Conservation (phyloP, 2,797 vertebrate species). For the Amniataba percoides region DNA sequence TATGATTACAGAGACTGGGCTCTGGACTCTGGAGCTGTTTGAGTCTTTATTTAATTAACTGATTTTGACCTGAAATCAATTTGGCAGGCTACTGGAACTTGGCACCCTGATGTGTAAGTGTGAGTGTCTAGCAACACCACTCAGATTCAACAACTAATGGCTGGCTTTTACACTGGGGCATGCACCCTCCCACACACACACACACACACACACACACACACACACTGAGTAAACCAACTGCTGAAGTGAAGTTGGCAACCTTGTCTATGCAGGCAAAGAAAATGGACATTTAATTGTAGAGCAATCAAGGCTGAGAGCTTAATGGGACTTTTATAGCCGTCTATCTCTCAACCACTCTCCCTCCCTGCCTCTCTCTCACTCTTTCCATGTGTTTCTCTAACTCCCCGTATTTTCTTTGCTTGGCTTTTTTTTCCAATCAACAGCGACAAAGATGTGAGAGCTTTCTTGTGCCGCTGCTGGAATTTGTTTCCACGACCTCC, state of each 20-base stretch:
- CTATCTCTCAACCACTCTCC: slow-evolving; percentile 53
- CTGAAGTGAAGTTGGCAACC: slow-evolving; percentile 61
- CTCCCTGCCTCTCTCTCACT: slow-evolving; percentile 28
- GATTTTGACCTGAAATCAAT: slow-evolving; percentile 66
- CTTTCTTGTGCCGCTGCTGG: background rate
- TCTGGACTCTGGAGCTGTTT: slow-evolving; percentile 37
- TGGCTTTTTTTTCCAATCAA: slow-evolving; percentile 15
- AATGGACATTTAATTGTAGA: slow-evolving; percentile 81
- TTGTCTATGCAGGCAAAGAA: slow-evolving; percentile 73
- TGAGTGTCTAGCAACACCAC: slow-evolving; percentile 38
- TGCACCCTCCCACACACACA: background rate
- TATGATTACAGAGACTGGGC: slow-evolving; percentile 31
- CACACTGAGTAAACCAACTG: slow-evolving; percentile 48
- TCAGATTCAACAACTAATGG: slow-evolving; percentile 58
- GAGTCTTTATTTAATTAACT: slow-evolving; percentile 65
- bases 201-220: slow-evolving; percentile 28
- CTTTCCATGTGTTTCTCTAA: slow-evolving; percentile 22
- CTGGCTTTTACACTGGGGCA: slow-evolving; percentile 45
- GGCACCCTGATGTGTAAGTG: slow-evolving; percentile 51
- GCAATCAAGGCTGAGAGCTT: slow-evolving; percentile 79
- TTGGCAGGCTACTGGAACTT: slow-evolving; percentile 47
- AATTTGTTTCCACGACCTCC: background rate
- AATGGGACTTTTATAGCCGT: slow-evolving; percentile 79
- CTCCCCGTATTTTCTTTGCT: slow-evolving; percentile 6
- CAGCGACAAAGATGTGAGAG: slow-evolving; percentile 18